These are phyloP conservation scores for Carettochelys insculpta DNA, from an alignment of 2,113 vertebrate species.

Conservation along the genomic window DNA sequence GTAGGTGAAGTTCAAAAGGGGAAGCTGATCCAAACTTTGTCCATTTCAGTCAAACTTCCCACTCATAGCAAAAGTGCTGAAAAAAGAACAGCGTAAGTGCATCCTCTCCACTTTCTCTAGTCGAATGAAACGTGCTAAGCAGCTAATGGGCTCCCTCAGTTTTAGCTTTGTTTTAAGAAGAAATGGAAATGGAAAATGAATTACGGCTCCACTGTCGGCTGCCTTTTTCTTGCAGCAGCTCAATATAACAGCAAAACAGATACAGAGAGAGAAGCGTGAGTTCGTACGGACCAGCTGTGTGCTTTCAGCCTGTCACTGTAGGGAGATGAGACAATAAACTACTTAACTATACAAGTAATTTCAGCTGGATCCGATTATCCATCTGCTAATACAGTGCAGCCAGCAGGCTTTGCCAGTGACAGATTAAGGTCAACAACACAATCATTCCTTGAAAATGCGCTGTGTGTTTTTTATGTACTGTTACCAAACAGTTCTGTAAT, in stretches of 20 bases:
- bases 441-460: neutral
- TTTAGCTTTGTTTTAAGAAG: neutral
- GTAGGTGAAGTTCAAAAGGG: neutral
- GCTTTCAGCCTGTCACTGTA: slow-evolving; percentile 40
- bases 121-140: neutral
- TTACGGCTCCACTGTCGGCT: neutral
- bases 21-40: neutral
- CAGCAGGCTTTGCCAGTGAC: slow-evolving; percentile 50
- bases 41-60: neutral
- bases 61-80: neutral
- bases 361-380: slow-evolving; percentile 75
- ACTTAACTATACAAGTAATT: slow-evolving; percentile 71
- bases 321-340: slow-evolving; percentile 63
- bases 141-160: neutral
- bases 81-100: neutral
- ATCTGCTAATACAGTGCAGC: slow-evolving; percentile 67
- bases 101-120: neutral
- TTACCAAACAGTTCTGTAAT: neutral
- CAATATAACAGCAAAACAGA: neutral
- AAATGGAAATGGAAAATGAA: neutral
- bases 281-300: neutral
- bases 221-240: neutral
- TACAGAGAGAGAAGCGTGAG: neutral
- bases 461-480: slow-evolving; percentile 1
- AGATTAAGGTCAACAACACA: slow-evolving; percentile 71